phyloP scores from a whole-genome alignment of 2,113 vertebrate species.

The Antennarius striatus region DNA sequence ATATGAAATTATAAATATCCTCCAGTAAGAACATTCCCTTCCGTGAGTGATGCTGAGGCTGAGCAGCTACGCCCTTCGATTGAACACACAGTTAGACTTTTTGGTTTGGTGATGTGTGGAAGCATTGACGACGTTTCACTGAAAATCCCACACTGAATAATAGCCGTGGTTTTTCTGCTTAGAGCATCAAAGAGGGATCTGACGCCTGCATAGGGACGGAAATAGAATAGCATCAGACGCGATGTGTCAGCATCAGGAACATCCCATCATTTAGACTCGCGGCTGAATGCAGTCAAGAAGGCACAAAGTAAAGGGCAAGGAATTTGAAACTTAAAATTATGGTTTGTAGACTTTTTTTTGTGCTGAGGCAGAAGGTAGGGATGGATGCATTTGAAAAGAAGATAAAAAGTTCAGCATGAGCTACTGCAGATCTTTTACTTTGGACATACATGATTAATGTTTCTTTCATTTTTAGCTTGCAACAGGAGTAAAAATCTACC shows the following conservation, averaged over 20 bases:
- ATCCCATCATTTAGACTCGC: slow-evolving; percentile 31
- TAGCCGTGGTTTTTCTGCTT: slow-evolving; percentile 11
- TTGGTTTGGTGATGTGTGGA: slow-evolving; percentile 16
- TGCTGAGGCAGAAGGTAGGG: not conserved
- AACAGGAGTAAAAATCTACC: not conserved
- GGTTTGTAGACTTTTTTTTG: slow-evolving; percentile 41
- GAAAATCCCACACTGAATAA: slow-evolving; percentile 40
- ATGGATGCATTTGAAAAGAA: too few species aligned
- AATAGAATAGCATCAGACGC: not conserved
- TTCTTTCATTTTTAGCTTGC: too few species aligned
- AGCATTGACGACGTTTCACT: slow-evolving; percentile 20
- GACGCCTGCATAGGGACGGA: slow-evolving; percentile 2
- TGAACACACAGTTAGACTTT: slow-evolving; percentile 7
- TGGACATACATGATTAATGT: too few species aligned
- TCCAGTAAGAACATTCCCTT: not conserved
- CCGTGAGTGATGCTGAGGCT: not conserved
- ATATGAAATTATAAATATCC: not conserved
- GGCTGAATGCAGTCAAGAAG: slow-evolving; percentile 30
- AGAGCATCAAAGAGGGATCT: slow-evolving; percentile 9
- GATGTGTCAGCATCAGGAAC: slow-evolving; percentile 46
- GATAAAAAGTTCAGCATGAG: too few species aligned
- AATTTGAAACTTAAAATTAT: slow-evolving; percentile 31
- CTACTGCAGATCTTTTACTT: too few species aligned
- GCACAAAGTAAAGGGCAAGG: slow-evolving; percentile 13
- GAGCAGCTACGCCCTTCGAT: not conserved